Conservation (phyloP, 2,113 vertebrate species). For the cattle (Bos taurus) region DNA sequence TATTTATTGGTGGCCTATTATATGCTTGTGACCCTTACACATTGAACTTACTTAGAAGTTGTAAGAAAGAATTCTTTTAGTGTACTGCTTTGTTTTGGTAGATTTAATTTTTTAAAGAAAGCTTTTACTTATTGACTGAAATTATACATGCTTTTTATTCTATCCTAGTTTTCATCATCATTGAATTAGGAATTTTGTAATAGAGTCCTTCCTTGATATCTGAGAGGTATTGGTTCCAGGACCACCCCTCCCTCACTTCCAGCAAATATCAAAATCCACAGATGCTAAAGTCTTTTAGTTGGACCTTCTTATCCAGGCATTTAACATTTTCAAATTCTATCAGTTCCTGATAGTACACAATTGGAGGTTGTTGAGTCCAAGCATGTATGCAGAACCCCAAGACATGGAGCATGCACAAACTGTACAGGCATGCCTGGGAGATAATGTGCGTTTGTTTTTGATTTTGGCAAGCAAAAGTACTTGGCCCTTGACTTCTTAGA, state of each 20-base stretch:
- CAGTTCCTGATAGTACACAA: not conserved
- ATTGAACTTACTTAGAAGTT: not conserved
- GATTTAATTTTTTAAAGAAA: not conserved
- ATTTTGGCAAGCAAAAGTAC: not conserved
- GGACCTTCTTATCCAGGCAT: not conserved
- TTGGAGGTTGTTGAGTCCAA: not conserved
- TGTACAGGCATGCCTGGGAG: too few species aligned
- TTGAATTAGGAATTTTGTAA: not conserved
- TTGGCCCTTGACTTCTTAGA: not conserved
- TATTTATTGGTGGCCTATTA: not conserved
- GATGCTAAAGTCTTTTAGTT: not conserved
- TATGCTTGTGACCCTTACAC: not conserved
- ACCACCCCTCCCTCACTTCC: not conserved
- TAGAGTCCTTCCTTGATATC: not conserved
- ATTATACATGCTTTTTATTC: not conserved
- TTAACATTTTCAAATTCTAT: not conserved
- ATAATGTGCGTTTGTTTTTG: not conserved
- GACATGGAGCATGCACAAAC: not conserved
- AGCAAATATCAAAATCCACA: not conserved
- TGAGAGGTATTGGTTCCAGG: not conserved
- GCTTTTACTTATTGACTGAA: not conserved
- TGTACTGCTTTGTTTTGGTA: not conserved
- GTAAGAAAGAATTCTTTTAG: not conserved
- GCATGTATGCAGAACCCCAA: not conserved
- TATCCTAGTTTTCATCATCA: not conserved